These are phyloP conservation scores for Ceratoteleas bidentatus DNA, from an alignment of 1,140 invertebrate species.

Conservation along the genomic window DNA sequence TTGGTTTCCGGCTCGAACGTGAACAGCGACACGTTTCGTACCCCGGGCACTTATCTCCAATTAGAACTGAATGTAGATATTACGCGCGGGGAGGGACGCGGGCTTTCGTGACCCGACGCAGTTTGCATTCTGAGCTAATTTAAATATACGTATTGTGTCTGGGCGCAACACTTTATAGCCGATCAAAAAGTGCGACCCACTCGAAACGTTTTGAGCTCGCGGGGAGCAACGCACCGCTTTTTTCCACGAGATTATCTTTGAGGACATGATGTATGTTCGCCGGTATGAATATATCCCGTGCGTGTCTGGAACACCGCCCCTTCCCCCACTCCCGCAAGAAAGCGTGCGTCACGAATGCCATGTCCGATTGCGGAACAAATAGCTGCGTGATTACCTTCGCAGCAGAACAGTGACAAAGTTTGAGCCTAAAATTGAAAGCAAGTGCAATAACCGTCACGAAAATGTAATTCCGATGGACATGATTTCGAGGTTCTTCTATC, in stretches of 20 bases:
- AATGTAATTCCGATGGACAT: constrained; percentile 61
- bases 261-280: constrained; percentile 31
- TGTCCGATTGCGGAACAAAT: constrained; percentile 75
- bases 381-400: constrained; percentile 73
- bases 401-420: constrained; percentile 76
- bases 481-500: constrained; percentile 59
- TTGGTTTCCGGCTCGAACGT: constrained; percentile 1
- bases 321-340: constrained; percentile 69
- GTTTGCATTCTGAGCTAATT: constrained; percentile 40
- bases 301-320: constrained; percentile 73
- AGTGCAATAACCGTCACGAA: constrained; percentile 73
- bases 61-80: constrained; percentile 49
- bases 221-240: background rate
- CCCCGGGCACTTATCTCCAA: constrained; percentile 34
- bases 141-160: constrained; percentile 48
- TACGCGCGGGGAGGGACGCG: background rate
- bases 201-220: constrained; percentile 39
- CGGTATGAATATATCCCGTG: constrained; percentile 59
- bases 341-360: constrained; percentile 76
- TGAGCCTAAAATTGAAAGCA: constrained; percentile 78
- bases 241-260: constrained; percentile 38
- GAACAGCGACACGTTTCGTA: constrained; percentile 20
- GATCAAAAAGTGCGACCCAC: constrained; percentile 31
- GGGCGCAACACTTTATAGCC: constrained; percentile 31
- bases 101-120: constrained; percentile 31